Percentiles rank a stretch among this genome's conserved stretches.
These are phyloP conservation scores for Echinarachnius parma DNA, from an alignment of 53 echinoderm and acorn worm species.

Conservation along the genomic window DNA sequence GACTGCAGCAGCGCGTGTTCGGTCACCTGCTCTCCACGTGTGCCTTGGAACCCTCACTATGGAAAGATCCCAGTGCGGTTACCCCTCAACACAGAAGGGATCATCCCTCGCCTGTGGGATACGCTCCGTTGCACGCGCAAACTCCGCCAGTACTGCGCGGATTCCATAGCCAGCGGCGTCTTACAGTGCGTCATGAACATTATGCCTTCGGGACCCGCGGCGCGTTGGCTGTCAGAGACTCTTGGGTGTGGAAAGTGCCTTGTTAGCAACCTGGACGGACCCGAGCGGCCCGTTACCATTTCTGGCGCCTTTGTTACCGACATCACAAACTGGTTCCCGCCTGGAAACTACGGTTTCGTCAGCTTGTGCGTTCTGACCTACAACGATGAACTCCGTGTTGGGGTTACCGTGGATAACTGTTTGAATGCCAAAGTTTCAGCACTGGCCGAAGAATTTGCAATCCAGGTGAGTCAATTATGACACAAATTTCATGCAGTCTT, in stretches of 20 bases:
- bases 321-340: constrained; percentile 23
- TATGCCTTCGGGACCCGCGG: not conserved
- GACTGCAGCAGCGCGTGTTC: constrained; percentile 9
- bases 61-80: constrained; percentile 23
- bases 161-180: constrained; percentile 11
- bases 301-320: not conserved
- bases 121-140: constrained; percentile 21
- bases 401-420: constrained; percentile 18
- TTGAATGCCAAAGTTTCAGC: not conserved
- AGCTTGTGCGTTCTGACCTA: constrained; percentile 7
- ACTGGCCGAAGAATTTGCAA: constrained; percentile 21
- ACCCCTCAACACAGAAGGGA: constrained; percentile 16
- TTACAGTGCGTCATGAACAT: constrained; percentile 1
- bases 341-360: constrained; percentile 3
- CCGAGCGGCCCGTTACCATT: not conserved
- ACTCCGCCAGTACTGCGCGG: constrained; percentile 23
- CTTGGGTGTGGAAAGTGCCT: constrained; percentile 16
- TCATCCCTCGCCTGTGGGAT: constrained; percentile 28
- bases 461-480: constrained; percentile 24
- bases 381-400: constrained; percentile 28
- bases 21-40: constrained; percentile 4
- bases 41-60: constrained; percentile 25
- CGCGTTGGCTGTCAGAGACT: constrained; percentile 8
- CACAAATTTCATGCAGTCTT: too few relatives aligned
- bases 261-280: not conserved